Conservation (phyloP, 2,113 vertebrate genomes). For the Halichoeres trimaculatus region DNA sequence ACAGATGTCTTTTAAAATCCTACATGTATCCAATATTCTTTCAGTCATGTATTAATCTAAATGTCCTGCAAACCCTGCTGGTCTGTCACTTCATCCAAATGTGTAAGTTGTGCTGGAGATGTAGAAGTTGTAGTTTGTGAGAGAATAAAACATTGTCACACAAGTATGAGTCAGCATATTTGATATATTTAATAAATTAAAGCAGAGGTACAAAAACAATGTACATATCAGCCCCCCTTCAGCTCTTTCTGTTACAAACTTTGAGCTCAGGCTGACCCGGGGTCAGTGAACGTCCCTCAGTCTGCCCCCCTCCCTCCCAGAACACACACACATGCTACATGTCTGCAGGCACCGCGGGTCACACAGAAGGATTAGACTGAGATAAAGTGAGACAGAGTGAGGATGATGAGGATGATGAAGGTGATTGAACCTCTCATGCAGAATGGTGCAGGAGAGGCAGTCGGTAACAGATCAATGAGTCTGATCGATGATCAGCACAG, state of each 20-base stretch:
- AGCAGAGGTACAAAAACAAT: constrained; percentile 86
- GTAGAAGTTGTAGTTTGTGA: not conserved
- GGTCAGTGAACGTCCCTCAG: constrained; percentile 20
- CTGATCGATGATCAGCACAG: constrained; percentile 41
- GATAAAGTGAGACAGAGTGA: constrained; percentile 70
- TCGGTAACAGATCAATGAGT: constrained; percentile 23
- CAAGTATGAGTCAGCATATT: constrained; percentile 69
- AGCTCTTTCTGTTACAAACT: constrained; percentile 53
- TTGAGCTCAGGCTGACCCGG: constrained; percentile 41
- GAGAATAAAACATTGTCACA: constrained; percentile 25
- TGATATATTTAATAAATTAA: constrained; percentile 91
- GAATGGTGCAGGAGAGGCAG: constrained; percentile 44
- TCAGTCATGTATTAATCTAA: too few species aligned
- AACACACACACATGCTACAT: constrained; percentile 86
- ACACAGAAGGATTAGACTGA: constrained; percentile 79
- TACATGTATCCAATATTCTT: too few species aligned
- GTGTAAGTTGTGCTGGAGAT: not conserved
- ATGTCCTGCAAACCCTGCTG: too few species aligned
- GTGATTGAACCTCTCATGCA: constrained; percentile 1
- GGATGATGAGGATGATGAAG: not conserved
- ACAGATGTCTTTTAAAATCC: too few species aligned
- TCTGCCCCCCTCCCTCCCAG: constrained; percentile 32
- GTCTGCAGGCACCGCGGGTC: constrained; percentile 83
- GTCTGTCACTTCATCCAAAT: too few species aligned
- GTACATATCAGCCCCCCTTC: constrained; percentile 74